Percentiles rank a stretch among this genome's conserved stretches.
Conservation (phyloP, 1,140 invertebrate genomes). For the Saccostrea glomerata region DNA sequence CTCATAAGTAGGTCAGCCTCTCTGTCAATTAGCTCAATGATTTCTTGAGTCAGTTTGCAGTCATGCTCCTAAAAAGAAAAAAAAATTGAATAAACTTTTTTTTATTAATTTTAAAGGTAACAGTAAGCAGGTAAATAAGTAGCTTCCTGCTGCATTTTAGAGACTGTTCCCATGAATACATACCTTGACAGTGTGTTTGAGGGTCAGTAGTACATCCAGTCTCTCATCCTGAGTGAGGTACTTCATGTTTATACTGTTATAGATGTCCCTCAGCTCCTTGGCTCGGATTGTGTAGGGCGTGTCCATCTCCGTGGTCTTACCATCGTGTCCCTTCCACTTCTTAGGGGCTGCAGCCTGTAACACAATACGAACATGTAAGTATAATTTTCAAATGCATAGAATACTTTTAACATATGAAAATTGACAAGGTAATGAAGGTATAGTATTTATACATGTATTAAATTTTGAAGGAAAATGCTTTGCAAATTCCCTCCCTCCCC, state of each 20-base stretch:
- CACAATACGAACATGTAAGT: background rate
- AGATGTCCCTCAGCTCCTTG: slow-evolving; percentile 78
- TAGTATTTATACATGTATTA: no score
- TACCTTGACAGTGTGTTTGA: slow-evolving; percentile 80
- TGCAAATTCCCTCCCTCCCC: no score
- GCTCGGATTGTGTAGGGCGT: slow-evolving; percentile 79
- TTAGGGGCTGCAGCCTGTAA: slow-evolving; percentile 76
- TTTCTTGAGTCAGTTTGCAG: slow-evolving; percentile 79
- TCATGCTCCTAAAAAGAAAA: slow-evolving; percentile 77
- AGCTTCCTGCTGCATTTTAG: no score
- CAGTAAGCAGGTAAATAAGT: no score
- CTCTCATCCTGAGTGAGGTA: slow-evolving; percentile 79
- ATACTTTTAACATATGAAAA: no score
- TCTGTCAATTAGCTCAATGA: slow-evolving; percentile 79
- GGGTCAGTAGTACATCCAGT: slow-evolving; percentile 78
- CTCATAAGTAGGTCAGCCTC: slow-evolving; percentile 80
- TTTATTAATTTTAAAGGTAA: no score
- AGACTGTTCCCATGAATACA: no score
- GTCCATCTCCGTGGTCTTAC: slow-evolving; percentile 76
- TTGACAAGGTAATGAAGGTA: no score
- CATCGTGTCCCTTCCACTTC: slow-evolving; percentile 77
- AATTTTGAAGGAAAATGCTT: no score
- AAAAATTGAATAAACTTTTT: no score
- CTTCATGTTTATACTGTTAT: slow-evolving; percentile 79
- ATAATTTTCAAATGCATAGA: no score